A percentile compares a stretch with the other conserved stretches of the same genome.
phyloP scores from a whole-genome alignment of 2,888 invertebrate genomes.

The Habroteleia sp. region DNA sequence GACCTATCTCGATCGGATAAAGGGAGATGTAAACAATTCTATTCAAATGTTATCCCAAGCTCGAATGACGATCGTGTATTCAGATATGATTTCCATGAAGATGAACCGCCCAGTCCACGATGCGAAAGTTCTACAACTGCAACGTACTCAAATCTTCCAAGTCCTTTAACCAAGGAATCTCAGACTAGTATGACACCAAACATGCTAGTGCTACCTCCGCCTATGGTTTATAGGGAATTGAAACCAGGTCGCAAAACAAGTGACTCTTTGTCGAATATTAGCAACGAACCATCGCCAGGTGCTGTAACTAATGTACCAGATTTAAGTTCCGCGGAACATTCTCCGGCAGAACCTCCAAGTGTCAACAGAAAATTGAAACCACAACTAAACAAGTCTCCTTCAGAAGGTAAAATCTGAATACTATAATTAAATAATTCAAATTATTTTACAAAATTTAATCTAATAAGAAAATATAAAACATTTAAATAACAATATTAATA shows the following conservation, averaged over 20 bases:
- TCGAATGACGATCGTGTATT: slow-evolving; percentile 83
- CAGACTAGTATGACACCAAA: slow-evolving; percentile 77
- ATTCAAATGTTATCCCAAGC: slow-evolving; percentile 84
- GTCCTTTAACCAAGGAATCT: slow-evolving; percentile 79
- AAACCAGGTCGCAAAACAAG: slow-evolving; percentile 83
- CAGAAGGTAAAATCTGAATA: slow-evolving; percentile 76
- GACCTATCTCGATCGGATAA: slow-evolving; percentile 82
- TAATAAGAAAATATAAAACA: too few species aligned
- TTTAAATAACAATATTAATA: too few species aligned
- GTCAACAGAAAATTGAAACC: slow-evolving; percentile 93
- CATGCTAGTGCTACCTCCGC: slow-evolving; percentile 82
- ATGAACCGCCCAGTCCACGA: slow-evolving; percentile 77
- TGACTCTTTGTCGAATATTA: slow-evolving; percentile 76
- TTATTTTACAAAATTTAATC: too few species aligned
- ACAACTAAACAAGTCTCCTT: slow-evolving; percentile 73
- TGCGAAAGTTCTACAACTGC: slow-evolving; percentile 83
- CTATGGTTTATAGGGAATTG: slow-evolving; percentile 84
- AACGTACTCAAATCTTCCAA: slow-evolving; percentile 84
- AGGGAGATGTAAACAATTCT: slow-evolving; percentile 82
- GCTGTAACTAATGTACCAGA: slow-evolving; percentile 69
- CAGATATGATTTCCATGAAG: slow-evolving; percentile 82
- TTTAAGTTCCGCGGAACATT: slow-evolving; percentile 75
- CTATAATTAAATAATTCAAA: slow-evolving; percentile 15
- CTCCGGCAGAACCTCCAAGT: slow-evolving; percentile 85
- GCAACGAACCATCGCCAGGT: slow-evolving; percentile 81